phyloP scores from a whole-genome alignment of 1,140 invertebrate species.

The Drepana arcuata region DNA sequence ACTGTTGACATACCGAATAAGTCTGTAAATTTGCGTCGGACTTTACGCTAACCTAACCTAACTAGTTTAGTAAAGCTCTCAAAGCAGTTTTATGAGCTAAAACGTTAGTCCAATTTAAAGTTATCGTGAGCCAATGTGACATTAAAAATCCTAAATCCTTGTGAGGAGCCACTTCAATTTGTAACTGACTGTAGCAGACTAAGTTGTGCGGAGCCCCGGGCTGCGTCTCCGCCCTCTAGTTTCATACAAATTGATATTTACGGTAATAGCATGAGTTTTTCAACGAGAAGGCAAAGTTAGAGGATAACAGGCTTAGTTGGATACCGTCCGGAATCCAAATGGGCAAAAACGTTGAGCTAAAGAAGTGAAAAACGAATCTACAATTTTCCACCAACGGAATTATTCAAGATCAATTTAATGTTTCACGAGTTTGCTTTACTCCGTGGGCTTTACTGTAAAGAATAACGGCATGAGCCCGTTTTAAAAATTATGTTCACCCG shows the following conservation, averaged over 20 bases:
- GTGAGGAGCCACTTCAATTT: constrained; percentile 43
- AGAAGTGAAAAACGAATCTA: constrained; percentile 46
- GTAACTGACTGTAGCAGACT: constrained; percentile 36
- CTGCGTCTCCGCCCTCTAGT: constrained; percentile 45
- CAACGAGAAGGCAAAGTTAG: constrained; percentile 50
- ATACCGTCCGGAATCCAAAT: constrained; percentile 48
- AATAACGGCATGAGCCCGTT: constrained; percentile 2
- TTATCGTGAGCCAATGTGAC: constrained; percentile 18
- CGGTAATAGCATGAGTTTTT: constrained; percentile 62
- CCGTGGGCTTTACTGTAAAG: constrained; percentile 19
- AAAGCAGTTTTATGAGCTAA: constrained; percentile 5
- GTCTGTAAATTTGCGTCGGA: no score
- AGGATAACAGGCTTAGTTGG: constrained; percentile 55
- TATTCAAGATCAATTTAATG: constrained; percentile 44
- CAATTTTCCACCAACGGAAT: constrained; percentile 36
- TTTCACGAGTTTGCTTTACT: constrained; percentile 25
- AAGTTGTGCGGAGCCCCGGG: constrained; percentile 24
- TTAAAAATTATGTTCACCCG: constrained; percentile 24
- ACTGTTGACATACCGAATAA: constrained; percentile 4
- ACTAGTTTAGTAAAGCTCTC: constrained; percentile 6
- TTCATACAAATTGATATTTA: constrained; percentile 67
- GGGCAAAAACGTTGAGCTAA: constrained; percentile 39
- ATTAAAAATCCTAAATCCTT: constrained; percentile 35
- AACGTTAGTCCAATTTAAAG: constrained; percentile 28
- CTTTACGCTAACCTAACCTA: no score